Conservation (phyloP, 2,113 vertebrate genomes). For the Platysternon megacephalum region DNA sequence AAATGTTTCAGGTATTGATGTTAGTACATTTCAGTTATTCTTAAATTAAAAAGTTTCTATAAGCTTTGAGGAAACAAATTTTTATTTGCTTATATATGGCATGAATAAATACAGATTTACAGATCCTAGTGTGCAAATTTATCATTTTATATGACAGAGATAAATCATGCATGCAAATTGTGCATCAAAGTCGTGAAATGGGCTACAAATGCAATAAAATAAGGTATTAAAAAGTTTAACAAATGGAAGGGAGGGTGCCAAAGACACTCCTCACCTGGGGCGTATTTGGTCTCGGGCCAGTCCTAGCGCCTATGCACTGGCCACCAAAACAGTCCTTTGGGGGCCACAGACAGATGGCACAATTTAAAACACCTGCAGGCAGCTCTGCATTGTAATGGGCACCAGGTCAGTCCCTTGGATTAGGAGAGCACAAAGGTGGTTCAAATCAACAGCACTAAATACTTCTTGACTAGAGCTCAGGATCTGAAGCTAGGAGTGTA, state of each 20-base stretch:
- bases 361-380: fast-evolving
- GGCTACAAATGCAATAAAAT: too few species aligned
- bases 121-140: too few species aligned
- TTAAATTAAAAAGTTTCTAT: too few species aligned
- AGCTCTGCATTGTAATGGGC: neutral
- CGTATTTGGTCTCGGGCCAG: neutral
- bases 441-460: neutral
- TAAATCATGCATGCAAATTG: too few species aligned
- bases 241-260: too few species aligned
- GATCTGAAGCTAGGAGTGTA: neutral
- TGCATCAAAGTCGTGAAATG: too few species aligned
- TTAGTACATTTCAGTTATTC: too few species aligned
- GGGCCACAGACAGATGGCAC: fast-evolving
- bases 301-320: neutral
- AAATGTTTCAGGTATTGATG: neutral
- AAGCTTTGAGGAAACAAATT: too few species aligned
- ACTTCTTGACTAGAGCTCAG: neutral
- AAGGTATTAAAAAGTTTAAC: too few species aligned
- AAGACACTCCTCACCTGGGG: neutral
- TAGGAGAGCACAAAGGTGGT: neutral
- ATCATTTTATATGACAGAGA: too few species aligned
- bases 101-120: too few species aligned
- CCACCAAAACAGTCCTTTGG: fast-evolving
- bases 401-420: neutral
- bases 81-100: too few species aligned